These are phyloP conservation scores for Melanerpes formicivorus DNA, from an alignment of 2,113 vertebrate species.

Conservation along the genomic window DNA sequence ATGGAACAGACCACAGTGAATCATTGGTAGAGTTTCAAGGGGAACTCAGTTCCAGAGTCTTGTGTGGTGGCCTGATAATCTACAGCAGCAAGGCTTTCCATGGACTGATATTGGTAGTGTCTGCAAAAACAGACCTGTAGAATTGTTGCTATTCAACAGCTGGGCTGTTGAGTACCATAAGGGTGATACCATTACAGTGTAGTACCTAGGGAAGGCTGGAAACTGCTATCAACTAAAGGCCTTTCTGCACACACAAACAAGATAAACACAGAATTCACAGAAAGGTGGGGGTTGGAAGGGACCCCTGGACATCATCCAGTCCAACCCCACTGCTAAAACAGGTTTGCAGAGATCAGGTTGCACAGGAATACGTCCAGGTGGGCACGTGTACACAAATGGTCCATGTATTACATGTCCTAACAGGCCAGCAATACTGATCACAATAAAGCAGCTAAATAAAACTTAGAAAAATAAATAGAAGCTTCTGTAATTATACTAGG, in stretches of 20 bases:
- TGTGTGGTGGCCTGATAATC: background rate
- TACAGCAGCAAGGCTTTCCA: background rate
- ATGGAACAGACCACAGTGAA: background rate
- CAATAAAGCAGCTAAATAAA: background rate
- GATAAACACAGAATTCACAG: background rate
- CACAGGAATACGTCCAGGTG: too few species aligned
- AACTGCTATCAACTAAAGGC: background rate
- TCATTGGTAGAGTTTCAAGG: background rate
- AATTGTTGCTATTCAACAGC: background rate
- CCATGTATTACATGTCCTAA: background rate
- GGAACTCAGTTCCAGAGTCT: background rate
- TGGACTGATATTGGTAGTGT: background rate
- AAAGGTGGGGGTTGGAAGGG: too few species aligned
- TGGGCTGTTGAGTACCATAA: background rate
- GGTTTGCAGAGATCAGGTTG: too few species aligned
- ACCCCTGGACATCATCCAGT: too few species aligned
- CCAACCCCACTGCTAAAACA: too few species aligned
- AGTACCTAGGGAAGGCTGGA: background rate
- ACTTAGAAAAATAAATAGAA: background rate
- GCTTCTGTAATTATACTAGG: background rate
- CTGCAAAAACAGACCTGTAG: background rate
- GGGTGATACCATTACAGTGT: background rate
- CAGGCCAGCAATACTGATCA: background rate
- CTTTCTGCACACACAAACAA: background rate
- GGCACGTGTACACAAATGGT: background rate